These are phyloP conservation scores for Oncopeltus fasciatus DNA, from an alignment of 1,140 invertebrate genomes.

Conservation along the genomic window DNA sequence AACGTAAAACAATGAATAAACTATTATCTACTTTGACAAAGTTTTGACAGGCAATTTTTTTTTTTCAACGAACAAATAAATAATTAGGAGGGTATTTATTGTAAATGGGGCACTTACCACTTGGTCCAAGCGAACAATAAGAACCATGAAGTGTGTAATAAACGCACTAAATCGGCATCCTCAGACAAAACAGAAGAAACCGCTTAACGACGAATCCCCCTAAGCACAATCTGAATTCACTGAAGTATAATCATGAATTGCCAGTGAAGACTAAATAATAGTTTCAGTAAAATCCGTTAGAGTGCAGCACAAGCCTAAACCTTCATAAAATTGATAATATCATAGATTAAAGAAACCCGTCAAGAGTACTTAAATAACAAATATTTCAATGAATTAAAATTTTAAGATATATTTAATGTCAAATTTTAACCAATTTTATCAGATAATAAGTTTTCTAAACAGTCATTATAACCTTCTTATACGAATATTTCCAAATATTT, in stretches of 20 bases:
- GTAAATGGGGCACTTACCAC: too few species aligned
- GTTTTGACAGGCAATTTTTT: too few species aligned
- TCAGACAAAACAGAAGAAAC: too few species aligned
- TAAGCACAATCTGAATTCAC: not conserved
- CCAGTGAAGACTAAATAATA: conserved; percentile 1
- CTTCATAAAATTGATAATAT: not conserved
- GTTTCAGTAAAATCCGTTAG: not conserved
- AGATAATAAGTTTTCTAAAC: not conserved
- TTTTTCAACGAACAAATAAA: too few species aligned
- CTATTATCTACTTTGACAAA: too few species aligned
- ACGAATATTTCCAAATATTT: not conserved
- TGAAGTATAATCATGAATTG: not conserved
- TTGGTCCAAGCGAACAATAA: too few species aligned
- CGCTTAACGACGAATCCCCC: not conserved
- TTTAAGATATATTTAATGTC: not conserved
- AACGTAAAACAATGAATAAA: too few species aligned
- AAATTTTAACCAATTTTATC: not conserved
- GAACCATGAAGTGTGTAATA: too few species aligned
- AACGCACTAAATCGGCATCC: too few species aligned
- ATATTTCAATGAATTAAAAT: not conserved
- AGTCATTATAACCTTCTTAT: not conserved
- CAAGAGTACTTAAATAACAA: not conserved
- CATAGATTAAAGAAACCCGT: not conserved
- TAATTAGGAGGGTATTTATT: too few species aligned
- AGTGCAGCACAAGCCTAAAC: not conserved